Evolutionary conservation across 2,888 invertebrate genomes (phyloP).

Genomic region (Omphaloscelis lunosa): DNA sequence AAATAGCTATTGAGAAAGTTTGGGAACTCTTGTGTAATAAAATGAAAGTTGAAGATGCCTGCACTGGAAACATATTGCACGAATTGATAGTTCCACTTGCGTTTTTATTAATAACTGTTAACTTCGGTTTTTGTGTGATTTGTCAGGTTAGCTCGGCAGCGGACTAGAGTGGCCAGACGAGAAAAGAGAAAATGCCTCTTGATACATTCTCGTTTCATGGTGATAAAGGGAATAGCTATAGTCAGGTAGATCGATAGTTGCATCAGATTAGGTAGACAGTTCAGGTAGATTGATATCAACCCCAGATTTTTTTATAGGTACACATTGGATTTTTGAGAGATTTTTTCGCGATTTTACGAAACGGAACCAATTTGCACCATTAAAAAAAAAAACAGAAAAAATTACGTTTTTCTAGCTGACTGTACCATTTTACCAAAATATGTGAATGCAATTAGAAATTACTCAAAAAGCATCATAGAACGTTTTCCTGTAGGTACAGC

Average conservation of each 20-base stretch:
- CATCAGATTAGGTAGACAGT: too few species aligned
- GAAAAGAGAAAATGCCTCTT: too few species aligned
- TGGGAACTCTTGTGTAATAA: slow-evolving; percentile 41
- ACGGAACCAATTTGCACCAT: neutral
- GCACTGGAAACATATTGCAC: slow-evolving; percentile 31
- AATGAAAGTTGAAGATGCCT: slow-evolving; percentile 54
- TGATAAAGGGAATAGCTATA: neutral
- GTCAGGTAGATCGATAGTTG: too few species aligned
- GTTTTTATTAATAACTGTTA: slow-evolving; percentile 24
- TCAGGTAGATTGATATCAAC: too few species aligned
- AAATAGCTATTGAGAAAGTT: slow-evolving; percentile 59
- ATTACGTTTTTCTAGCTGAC: neutral
- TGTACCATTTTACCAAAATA: neutral
- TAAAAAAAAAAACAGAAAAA: neutral
- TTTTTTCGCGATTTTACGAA: neutral
- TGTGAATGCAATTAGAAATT: neutral
- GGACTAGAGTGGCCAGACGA: neutral
- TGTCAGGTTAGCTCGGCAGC: neutral
- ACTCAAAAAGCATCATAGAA: neutral
- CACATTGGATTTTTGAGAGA: too few species aligned
- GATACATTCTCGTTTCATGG: neutral
- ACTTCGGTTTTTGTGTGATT: neutral
- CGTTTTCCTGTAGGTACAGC: neutral
- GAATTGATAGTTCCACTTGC: slow-evolving; percentile 35
- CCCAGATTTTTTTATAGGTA: neutral